Percentiles rank a stretch among this genome's conserved stretches.
These are phyloP conservation scores for Rhamnusium bicolor DNA, from an alignment of 2,888 invertebrate species.

Conservation along the genomic window DNA sequence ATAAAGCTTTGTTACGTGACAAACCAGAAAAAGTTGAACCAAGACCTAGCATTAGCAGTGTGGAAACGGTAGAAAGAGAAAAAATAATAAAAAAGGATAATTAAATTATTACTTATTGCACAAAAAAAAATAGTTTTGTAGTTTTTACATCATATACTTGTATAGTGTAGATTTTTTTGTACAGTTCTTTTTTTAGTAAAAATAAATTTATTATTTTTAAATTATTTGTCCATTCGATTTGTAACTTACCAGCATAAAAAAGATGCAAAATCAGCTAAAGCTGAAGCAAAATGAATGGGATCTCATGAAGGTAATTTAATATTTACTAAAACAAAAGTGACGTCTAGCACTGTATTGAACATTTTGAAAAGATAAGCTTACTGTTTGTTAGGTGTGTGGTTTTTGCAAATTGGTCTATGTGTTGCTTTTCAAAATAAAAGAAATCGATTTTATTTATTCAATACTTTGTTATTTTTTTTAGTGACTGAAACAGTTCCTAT, in stretches of 20 bases:
- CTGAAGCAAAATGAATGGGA: neutral
- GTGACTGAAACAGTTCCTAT: constrained; percentile 67
- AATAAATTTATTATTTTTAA: constrained; percentile 12
- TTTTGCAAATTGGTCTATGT: constrained; percentile 2
- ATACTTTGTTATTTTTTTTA: constrained; percentile 51
- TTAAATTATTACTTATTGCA: neutral
- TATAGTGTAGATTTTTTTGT: constrained; percentile 33
- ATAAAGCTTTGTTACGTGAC: constrained; percentile 10
- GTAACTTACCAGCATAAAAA: too few species aligned
- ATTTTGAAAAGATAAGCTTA: constrained; percentile 7
- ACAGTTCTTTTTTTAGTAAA: constrained; percentile 30
- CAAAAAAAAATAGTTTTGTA: neutral
- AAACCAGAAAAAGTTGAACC: constrained; percentile 16
- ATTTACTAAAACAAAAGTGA: constrained; percentile 9
- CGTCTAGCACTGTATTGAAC: constrained; percentile 5
- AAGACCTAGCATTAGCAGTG: constrained; percentile 4
- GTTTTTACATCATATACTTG: constrained; percentile 4
- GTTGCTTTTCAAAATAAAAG: neutral
- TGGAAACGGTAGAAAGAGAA: neutral
- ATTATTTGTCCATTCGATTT: neutral
- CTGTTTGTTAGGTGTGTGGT: constrained; percentile 8
- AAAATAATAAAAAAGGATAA: neutral
- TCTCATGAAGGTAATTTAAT: constrained; percentile 14
- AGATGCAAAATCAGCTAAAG: neutral
- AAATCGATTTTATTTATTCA: neutral